These are phyloP conservation scores for Caiman crocodilus DNA, from an alignment of 2,797 vertebrate species.

Conservation along the genomic window DNA sequence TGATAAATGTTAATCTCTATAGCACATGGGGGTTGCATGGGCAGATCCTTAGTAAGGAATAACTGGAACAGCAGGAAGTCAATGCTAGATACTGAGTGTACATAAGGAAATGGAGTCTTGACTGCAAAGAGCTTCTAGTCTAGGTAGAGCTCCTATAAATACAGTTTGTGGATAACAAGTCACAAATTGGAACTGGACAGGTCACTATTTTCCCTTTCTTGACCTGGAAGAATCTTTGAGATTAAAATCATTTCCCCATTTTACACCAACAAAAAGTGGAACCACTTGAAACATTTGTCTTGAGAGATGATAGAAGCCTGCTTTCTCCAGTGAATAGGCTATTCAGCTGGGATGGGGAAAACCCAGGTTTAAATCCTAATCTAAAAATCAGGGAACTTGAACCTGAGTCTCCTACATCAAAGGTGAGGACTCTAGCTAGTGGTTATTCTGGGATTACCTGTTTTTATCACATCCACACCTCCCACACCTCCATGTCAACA, in stretches of 20 bases:
- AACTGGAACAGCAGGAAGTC: background rate
- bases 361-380: too few relatives aligned
- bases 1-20: background rate
- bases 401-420: too few relatives aligned
- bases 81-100: background rate
- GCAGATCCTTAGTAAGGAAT: too few relatives aligned
- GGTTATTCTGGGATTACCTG: too few relatives aligned
- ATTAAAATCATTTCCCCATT: background rate
- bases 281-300: background rate
- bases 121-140: background rate
- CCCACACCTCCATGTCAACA: too few relatives aligned
- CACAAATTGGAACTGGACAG: background rate
- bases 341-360: rapidly evolving
- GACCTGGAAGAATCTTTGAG: background rate
- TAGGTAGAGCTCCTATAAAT: background rate
- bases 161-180: background rate
- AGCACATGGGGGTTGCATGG: background rate
- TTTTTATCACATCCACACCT: too few relatives aligned
- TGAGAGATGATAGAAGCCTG: background rate
- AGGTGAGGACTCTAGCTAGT: too few relatives aligned
- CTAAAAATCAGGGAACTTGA: too few relatives aligned
- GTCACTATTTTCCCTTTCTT: background rate
- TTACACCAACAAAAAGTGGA: background rate
- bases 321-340: background rate
- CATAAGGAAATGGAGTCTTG: background rate